A percentile compares a stretch with the other conserved stretches of the same genome.
Conservation (phyloP, 2,888 invertebrate species). For the Stratiomys singularior region DNA sequence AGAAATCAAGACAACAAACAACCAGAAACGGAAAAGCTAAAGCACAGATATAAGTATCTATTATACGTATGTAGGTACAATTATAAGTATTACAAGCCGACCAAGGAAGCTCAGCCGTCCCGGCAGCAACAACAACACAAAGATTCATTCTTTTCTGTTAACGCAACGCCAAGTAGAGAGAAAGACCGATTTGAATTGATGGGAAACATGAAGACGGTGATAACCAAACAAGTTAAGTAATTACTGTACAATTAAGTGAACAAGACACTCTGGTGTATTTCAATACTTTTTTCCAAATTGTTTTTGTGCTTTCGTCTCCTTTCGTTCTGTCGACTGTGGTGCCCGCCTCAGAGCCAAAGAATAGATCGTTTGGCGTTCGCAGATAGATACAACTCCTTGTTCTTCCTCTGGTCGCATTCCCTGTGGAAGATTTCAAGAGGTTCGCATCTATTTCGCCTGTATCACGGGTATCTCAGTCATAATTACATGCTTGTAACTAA, state of each 20-base stretch:
- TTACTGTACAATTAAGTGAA: slow-evolving; percentile 41
- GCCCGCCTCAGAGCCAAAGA: neutral
- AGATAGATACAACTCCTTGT: neutral
- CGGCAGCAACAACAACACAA: neutral
- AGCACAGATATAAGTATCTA: slow-evolving; percentile 15
- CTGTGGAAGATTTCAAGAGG: too few species aligned
- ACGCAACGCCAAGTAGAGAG: neutral
- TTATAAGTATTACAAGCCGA: neutral
- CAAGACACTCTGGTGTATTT: slow-evolving; percentile 24
- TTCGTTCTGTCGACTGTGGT: neutral
- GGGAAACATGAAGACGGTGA: slow-evolving; percentile 42
- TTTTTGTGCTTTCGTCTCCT: neutral
- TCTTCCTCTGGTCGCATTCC: too few species aligned
- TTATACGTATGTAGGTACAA: too few species aligned
- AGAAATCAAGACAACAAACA: slow-evolving; percentile 28
- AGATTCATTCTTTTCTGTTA: slow-evolving; percentile 13
- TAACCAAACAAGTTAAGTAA: slow-evolving; percentile 42
- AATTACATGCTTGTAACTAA: slow-evolving; percentile 27
- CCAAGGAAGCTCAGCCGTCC: neutral
- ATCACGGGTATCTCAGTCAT: neutral
- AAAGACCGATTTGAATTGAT: slow-evolving; percentile 26
- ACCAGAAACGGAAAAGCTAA: neutral
- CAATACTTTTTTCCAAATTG: neutral
- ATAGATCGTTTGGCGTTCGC: slow-evolving; percentile 12
- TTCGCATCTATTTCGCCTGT: neutral